Evolutionary conservation across 23 tunicate genomes (phyloP), one percentile per base, ranked within the genome.

Genomic region (Ascidia mentula): DNA sequence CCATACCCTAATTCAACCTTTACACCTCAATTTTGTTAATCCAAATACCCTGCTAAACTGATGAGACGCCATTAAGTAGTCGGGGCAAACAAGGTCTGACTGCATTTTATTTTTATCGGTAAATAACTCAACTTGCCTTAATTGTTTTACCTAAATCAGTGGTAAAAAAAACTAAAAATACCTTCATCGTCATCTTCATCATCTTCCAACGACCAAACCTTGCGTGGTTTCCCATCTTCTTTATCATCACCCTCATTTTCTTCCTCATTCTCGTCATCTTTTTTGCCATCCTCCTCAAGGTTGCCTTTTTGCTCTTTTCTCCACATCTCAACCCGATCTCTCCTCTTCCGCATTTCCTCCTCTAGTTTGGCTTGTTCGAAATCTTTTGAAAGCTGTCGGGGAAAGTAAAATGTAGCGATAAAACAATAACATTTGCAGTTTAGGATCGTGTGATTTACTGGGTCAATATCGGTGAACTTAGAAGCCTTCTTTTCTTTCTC

Each of bases 261-360:
- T 18, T 26, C 59, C 36, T 72, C 77, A 17, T 78, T 79, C 40
- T 53, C 84, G 26, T 69, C 76, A 38, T 72, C 69, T 31, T 28
- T 32, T 9, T 9, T 30, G 20, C 13, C 33, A 22, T 34, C 59
- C 3, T 28, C 77, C 4, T 36, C 76, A 34, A 77, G 60, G 31
- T 86, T 80, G 15, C 28, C 40, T 42, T 82, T 87, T 69, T 91
- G 91, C 45, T 86, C 91, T 39, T 36, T 76, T 18, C 97, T 77
- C 98, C 98, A 92, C 80, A 76, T 87, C 69, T 92, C 98, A 30
- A 92, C 92, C 42, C 98, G 71, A 34, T 87, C 92, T 46, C 93
- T 80, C 17, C 98, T 75, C 80, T 88, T 84, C 20, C 83, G 83
- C 98, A 88, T 92, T 42, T 92, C 92, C 32, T 92, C 98, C 40